Conservation (phyloP, 2,888 invertebrate genomes). For the Crematogaster levior region DNA sequence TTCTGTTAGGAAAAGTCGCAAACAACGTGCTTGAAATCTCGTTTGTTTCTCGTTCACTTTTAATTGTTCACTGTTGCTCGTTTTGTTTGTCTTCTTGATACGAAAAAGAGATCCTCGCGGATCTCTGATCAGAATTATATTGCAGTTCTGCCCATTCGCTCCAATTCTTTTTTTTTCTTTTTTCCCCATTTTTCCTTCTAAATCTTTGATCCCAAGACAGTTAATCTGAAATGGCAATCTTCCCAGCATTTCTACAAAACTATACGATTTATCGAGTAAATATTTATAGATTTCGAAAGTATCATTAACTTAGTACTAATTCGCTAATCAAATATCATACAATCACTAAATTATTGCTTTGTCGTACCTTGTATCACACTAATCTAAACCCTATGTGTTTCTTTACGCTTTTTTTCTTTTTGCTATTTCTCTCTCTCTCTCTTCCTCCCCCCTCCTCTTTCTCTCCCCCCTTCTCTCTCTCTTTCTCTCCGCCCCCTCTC, state of each 20-base stretch:
- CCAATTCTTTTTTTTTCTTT: constrained; percentile 12
- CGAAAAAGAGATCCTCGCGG: constrained; percentile 18
- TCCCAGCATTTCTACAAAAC: constrained; percentile 83
- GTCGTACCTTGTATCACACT: constrained; percentile 85
- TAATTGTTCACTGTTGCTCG: not conserved
- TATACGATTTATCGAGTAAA: constrained; percentile 84
- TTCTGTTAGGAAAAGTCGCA: constrained; percentile 35
- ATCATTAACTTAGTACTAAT: constrained; percentile 83
- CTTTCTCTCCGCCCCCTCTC: no score
- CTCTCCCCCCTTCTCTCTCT: constrained; percentile 36
- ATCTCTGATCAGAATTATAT: constrained; percentile 11
- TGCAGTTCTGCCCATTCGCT: constrained; percentile 23
- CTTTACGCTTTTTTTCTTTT: constrained; percentile 58
- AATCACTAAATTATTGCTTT: constrained; percentile 86
- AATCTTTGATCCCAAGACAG: constrained; percentile 76
- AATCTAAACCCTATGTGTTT: constrained; percentile 82
- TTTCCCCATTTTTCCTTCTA: constrained; percentile 29
- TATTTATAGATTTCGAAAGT: constrained; percentile 84
- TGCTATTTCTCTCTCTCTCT: constrained; percentile 26
- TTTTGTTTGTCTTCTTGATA: not conserved
- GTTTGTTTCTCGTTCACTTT: constrained; percentile 37
- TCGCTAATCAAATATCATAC: constrained; percentile 84
- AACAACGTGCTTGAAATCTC: constrained; percentile 16
- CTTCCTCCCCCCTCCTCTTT: constrained; percentile 3
- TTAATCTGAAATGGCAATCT: constrained; percentile 76